Conservation (phyloP, 2,888 invertebrate species). For the Hydraecia micacea region DNA sequence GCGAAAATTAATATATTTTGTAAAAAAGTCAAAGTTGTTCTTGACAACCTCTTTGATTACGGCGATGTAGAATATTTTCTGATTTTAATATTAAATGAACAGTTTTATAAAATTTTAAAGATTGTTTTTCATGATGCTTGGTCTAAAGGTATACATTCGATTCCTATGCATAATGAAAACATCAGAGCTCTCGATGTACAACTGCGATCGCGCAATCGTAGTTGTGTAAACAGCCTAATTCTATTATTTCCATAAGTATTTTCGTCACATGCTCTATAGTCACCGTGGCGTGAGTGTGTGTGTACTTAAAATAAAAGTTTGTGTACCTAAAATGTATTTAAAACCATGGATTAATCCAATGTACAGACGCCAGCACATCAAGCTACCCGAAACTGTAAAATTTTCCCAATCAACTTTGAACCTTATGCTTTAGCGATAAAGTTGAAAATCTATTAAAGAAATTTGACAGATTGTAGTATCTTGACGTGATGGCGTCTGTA, state of each 20-base stretch:
- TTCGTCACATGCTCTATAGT: neutral
- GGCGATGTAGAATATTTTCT: neutral
- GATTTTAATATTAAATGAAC: neutral
- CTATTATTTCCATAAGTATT: neutral
- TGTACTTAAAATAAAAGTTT: neutral
- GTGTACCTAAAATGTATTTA: neutral
- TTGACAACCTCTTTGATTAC: slow-evolving; percentile 10
- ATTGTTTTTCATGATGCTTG: neutral
- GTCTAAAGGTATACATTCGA: neutral
- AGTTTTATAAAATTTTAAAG: neutral
- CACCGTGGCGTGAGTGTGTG: rapidly evolving
- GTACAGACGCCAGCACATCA: no score
- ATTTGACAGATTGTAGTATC: no score
- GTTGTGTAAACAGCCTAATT: slow-evolving; percentile 21
- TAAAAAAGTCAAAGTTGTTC: slow-evolving; percentile 33
- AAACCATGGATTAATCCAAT: neutral
- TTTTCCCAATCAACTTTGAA: no score
- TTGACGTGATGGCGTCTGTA: no score
- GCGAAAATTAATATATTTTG: slow-evolving; percentile 29
- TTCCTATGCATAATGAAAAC: neutral
- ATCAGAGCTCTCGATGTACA: neutral
- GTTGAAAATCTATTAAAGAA: no score
- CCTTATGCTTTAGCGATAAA: no score
- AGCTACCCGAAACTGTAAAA: no score
- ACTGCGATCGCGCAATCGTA: slow-evolving; percentile 26